Evolutionary conservation across 1,140 invertebrate species (phyloP).

Genomic region (Zophobas morio): DNA sequence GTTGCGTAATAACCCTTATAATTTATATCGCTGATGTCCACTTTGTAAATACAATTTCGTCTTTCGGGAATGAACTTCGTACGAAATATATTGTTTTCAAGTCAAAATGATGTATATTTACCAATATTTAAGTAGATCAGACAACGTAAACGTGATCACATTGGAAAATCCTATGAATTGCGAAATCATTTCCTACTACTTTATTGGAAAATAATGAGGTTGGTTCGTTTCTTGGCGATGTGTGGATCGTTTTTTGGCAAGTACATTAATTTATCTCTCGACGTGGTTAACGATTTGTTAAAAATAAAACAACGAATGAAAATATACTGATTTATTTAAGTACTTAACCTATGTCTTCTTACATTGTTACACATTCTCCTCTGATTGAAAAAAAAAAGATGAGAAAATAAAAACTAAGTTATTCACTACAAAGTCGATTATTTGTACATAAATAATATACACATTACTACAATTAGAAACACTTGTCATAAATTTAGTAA

Average conservation of each 20-base stretch:
- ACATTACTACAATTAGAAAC: conserved; percentile 46
- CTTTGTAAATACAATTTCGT: too few species aligned
- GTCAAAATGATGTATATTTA: too few species aligned
- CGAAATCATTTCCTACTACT: background rate
- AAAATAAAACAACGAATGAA: conserved; percentile 30
- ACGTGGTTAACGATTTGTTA: background rate
- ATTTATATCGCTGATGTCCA: too few species aligned
- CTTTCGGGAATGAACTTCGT: too few species aligned
- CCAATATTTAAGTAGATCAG: too few species aligned
- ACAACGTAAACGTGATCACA: too few species aligned
- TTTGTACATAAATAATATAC: conserved; percentile 48
- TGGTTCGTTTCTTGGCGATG: background rate
- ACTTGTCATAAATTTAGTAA: conserved; percentile 46
- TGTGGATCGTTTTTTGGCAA: conserved; percentile 29
- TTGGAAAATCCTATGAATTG: too few species aligned
- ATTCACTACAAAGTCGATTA: conserved; percentile 46
- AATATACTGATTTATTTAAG: conserved; percentile 48
- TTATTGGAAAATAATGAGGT: background rate
- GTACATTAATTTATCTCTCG: background rate
- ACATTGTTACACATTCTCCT: conserved; percentile 42
- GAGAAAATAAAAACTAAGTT: conserved; percentile 49
- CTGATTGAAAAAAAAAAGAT: conserved; percentile 43
- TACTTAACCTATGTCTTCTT: conserved; percentile 48
- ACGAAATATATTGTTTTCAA: too few species aligned
- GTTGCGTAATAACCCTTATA: too few species aligned